Evolutionary conservation across 2,113 vertebrate genomes (phyloP), one percentile per base, ranked within the genome.

Genomic region (Monarcha castaneiventris): DNA sequence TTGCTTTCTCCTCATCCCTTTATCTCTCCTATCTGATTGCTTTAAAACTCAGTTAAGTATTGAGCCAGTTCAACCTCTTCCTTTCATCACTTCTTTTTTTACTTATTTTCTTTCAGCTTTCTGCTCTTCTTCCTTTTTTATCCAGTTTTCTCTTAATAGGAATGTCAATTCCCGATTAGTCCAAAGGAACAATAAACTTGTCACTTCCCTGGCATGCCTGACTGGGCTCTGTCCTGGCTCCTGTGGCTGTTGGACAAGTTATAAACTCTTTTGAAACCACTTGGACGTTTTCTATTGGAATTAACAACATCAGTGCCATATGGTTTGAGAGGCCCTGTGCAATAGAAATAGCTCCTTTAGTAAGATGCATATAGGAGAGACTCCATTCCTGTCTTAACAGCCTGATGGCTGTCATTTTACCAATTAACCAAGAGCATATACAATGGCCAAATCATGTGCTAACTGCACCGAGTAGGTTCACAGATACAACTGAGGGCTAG

Each of bases 371-470:
- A 7, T 23, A 82, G 29, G 21, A 58, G 15, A 91, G 3, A 55
- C 6, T 74, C 25, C 19, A 29, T 33, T 66, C 21, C n/a, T 66
- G 26, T n/a, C 23, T 35, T 41, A 72, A 30, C 27, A 80, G 16
- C 33, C 51, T 54, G 16, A 19, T 41, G 7, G 29, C 59, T 89
- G 37, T 51, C n/a, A 43, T 73, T 89, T 71, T 82, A 18, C 27
- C 69, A 52, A 48, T 55, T 51, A 87, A 21, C 15, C 13, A 68
- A 73, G 66, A 91, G 18, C 23, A 80, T 66, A 44, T 6, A 6
- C 35, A 69, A 4, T 9, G 15, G 16, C 23, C 54, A 74, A 61
- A 76, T 13, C 1, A 1, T 2, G 0, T 63, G 37, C 32, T 71
- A 78, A 32, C 10, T 59, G 32, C 22, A 37, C 3, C 18, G 33